Conservation (phyloP, 2,113 vertebrate genomes). For the Hiodon tergisus region DNA sequence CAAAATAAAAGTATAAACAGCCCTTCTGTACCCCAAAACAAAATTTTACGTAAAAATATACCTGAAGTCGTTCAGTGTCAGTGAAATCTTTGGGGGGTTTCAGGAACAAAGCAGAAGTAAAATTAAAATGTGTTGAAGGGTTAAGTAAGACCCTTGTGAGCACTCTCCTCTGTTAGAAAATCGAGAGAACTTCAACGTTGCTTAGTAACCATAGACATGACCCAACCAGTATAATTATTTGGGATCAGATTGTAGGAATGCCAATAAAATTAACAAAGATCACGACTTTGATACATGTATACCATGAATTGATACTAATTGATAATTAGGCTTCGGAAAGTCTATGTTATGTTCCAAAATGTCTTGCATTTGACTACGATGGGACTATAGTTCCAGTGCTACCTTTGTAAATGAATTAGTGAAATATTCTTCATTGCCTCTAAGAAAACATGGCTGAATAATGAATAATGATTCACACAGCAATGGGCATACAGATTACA, state of each 20-base stretch:
- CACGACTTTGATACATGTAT: too few relatives aligned
- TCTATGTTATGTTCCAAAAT: too few relatives aligned
- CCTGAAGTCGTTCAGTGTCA: background rate
- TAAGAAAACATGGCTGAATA: too few relatives aligned
- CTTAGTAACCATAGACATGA: slow-evolving; percentile 8
- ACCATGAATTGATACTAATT: too few relatives aligned
- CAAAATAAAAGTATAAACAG: background rate
- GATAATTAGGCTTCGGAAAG: too few relatives aligned
- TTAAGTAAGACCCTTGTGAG: background rate
- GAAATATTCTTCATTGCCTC: background rate
- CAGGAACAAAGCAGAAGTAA: background rate
- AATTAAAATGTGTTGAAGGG: background rate
- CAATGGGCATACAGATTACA: too few relatives aligned
- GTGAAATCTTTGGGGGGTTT: background rate
- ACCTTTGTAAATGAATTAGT: slow-evolving; percentile 1
- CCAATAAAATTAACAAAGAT: background rate
- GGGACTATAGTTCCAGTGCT: background rate
- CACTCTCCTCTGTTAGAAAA: background rate
- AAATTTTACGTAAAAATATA: background rate
- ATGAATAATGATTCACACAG: too few relatives aligned
- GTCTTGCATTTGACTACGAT: too few relatives aligned
- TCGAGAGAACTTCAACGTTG: slow-evolving; percentile 4
- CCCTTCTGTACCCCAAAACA: background rate
- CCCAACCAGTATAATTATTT: too few relatives aligned
- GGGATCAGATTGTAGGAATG: background rate